Conservation (phyloP, 2,797 vertebrate genomes). For the Pipistrellus nathusii region DNA sequence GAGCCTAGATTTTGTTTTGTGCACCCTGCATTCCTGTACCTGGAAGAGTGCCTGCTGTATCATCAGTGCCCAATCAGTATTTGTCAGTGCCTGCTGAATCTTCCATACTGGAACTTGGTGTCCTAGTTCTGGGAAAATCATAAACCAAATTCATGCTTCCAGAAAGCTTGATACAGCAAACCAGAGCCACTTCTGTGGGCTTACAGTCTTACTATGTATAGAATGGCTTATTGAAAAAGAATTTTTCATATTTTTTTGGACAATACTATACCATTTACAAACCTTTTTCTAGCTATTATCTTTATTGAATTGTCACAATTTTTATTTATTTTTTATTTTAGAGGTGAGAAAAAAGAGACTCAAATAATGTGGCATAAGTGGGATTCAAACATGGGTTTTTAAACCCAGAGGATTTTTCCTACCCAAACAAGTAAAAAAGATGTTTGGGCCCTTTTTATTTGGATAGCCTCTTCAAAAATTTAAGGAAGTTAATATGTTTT, state of each 20-base stretch:
- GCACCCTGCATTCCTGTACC: neutral
- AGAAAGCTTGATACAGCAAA: neutral
- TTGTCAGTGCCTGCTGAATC: neutral
- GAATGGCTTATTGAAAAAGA: neutral
- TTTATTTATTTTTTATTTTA: neutral
- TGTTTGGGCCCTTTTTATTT: neutral
- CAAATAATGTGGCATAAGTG: neutral
- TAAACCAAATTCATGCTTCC: neutral
- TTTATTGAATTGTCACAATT: neutral
- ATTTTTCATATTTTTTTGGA: neutral
- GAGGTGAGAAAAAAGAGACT: constrained; percentile 6
- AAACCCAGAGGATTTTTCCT: neutral
- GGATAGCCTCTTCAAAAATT: neutral
- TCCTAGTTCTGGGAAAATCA: neutral
- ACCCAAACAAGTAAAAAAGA: neutral
- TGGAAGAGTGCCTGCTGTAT: neutral
- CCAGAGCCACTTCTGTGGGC: neutral
- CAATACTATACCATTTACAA: neutral
- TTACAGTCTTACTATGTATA: neutral
- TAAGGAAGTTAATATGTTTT: neutral
- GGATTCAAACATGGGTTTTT: neutral
- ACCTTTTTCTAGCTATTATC: neutral
- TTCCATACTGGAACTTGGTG: neutral
- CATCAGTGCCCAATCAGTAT: neutral
- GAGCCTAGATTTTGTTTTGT: neutral